Evolutionary conservation across 1,140 invertebrate genomes (phyloP), one percentile per base, ranked within the genome.

Genomic region (Metaphire vulgaris): DNA sequence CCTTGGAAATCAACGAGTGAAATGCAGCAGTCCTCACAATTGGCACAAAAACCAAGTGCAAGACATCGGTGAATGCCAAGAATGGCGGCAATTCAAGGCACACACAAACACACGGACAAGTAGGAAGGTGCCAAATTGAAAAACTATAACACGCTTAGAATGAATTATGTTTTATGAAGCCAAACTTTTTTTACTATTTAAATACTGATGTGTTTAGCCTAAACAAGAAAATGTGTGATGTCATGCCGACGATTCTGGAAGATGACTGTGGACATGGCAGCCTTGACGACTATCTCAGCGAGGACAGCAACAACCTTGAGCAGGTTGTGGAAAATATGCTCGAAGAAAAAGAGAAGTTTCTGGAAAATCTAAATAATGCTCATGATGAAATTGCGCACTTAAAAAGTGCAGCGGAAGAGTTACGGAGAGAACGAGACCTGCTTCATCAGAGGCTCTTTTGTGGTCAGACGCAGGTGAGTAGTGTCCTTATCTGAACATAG

Each of bases 231-330:
- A 96, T 97, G 94, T 97, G 95, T 89, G 95, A 97, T 89, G 94
- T 97, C 87, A 96, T 97, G 95, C 95, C 95, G 83, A 97, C 95
- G 81, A 97, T 97, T 87, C 93, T 92, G 82, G 95, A 97, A 90
- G 95, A 97, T 89, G 93, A 34, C 16, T 34, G 31, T 21, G n/a
- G 0, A 15, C 34, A 28, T 29, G 16, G 28, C 31, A 41, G 16
- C 0, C 41, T 28, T 1, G 72, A 73, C 2, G 29, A 28, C 15
- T 28, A 30, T n/a, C 67, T 26, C 2, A 31, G 67, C n/a, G 67
- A 31, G 67, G n/a, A 26, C 67, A 69, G 30, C 30, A 31, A 73
- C 30, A 34, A 73, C 33, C 72, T 73, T 16, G 72, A 73, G 34
- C 32, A 29, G 16, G 56, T 73, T 32, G 30, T 73, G 33, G 72